Evolutionary conservation across 2,113 vertebrate genomes (phyloP).

Genomic region (Larimichthys crocea): DNA sequence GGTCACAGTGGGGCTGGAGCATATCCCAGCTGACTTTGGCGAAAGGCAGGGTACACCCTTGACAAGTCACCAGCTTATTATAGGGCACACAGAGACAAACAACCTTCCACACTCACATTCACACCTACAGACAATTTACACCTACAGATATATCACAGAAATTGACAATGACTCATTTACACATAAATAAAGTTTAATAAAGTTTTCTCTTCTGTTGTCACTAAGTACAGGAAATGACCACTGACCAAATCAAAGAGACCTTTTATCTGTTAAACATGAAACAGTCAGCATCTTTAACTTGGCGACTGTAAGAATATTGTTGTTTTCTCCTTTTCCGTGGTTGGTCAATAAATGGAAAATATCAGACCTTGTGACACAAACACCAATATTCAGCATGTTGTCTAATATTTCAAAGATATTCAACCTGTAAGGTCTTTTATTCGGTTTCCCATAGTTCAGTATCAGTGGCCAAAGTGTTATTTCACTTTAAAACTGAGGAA

Average conservation of each 20-base stretch:
- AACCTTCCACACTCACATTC: no score
- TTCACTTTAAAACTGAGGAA: not conserved
- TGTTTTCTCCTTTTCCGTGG: slow-evolving; percentile 6
- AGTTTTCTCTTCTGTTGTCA: not conserved
- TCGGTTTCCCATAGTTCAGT: not conserved
- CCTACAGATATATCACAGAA: not conserved
- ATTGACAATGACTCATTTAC: not conserved
- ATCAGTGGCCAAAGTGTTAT: not conserved
- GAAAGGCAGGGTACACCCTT: no score
- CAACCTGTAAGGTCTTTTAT: slow-evolving; percentile 18
- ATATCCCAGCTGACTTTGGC: no score
- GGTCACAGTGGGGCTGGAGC: no score
- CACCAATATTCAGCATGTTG: slow-evolving; percentile 1
- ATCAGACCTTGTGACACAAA: not conserved
- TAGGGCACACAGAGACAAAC: no score
- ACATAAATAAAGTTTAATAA: not conserved
- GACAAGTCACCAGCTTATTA: no score
- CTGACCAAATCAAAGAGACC: not conserved
- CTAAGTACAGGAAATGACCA: not conserved
- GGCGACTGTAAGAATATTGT: not conserved
- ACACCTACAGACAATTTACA: no score
- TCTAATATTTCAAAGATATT: slow-evolving; percentile 50
- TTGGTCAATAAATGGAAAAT: slow-evolving; percentile 10
- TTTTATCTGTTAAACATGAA: not conserved
- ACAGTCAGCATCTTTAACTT: not conserved